Base-by-base conservation (phyloP, 2,888 invertebrate species). In the Platerodrilus igneus region DNA sequence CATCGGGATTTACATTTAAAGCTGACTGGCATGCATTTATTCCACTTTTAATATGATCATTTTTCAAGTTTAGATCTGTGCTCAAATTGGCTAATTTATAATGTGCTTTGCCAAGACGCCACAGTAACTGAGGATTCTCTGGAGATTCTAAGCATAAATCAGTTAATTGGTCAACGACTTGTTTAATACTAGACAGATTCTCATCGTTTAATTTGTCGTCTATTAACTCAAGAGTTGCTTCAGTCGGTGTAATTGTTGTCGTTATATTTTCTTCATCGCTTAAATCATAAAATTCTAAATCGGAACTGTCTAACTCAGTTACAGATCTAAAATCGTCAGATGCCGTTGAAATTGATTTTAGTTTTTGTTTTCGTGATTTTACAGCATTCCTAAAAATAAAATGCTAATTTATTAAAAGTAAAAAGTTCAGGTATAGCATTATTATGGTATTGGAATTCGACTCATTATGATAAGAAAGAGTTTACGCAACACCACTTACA, bases 11-110 rank as follows among this genome's bases (percentile, higher is more conserved):
- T 3, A 75, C 42, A 28, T 70, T 58, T 14, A 84, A 58, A 11
- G 81, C 75, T 41, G 62, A 61, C 34, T 71, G 64, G 34, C 81
- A 81, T 44, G 70, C 71, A 20, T 73, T 69, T 28, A 76, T 68
- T 59, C 65, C 66, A 55, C 56, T 57, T n/a, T 54, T 44, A 20
- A 66, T 48, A 29, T 60, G 55, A 5, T 55, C 51, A 32, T 58
- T 44, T 38, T 59, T 56, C 13, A 43, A 37, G 11, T 48, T 37
- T 13, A 42, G 39, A 35, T 60, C 55, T 4, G 53, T 42, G 16
- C 48, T 49, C 20, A 36, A 41, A 19, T 54, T 54, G 3, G 53
- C 50, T 18, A 63, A 32, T 37, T 60, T 58, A 37, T 67, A 55
- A 41, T 64, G 58, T 0, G 62, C 62, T 50, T 64, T 67, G 6